Conservation (phyloP, 2,113 vertebrate genomes). For the Myiopsitta monachus region DNA sequence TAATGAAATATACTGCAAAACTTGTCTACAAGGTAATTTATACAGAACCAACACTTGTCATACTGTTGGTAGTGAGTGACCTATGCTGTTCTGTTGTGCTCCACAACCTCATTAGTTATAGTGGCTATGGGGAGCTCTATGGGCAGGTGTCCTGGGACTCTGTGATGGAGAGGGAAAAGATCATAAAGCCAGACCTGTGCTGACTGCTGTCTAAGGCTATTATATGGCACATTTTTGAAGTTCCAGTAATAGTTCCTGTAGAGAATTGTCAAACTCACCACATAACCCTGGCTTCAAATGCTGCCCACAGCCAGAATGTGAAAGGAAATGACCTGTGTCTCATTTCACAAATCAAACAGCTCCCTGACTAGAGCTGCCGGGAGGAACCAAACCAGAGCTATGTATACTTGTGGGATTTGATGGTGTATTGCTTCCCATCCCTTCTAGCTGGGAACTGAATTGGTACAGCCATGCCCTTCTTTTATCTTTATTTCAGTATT, state of each 20-base stretch:
- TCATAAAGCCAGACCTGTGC: conserved; percentile 25
- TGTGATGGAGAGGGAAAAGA: conserved; percentile 50
- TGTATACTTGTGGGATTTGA: accelerated
- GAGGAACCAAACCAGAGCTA: neutral
- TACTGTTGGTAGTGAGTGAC: conserved; percentile 49
- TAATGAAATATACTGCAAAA: conserved; percentile 69
- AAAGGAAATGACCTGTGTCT: neutral
- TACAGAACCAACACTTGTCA: conserved; percentile 28
- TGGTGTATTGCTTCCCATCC: accelerated
- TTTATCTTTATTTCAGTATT: neutral
- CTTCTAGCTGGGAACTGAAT: neutral
- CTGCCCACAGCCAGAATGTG: neutral
- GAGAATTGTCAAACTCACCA: conserved; percentile 49
- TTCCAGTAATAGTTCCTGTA: neutral
- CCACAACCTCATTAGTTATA: conserved; percentile 63
- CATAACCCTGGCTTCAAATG: neutral
- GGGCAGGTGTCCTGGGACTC: conserved; percentile 62
- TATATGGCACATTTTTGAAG: conserved; percentile 57
- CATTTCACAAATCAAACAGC: neutral
- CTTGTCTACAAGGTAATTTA: conserved; percentile 51
- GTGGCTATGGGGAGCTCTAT: neutral
- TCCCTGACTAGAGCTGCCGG: neutral
- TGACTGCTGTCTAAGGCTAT: conserved; percentile 59
- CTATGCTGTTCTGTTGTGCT: conserved; percentile 25
- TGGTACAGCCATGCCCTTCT: neutral